Conservation (phyloP, 2,888 invertebrate genomes). For the Blastobasis lacticolella region DNA sequence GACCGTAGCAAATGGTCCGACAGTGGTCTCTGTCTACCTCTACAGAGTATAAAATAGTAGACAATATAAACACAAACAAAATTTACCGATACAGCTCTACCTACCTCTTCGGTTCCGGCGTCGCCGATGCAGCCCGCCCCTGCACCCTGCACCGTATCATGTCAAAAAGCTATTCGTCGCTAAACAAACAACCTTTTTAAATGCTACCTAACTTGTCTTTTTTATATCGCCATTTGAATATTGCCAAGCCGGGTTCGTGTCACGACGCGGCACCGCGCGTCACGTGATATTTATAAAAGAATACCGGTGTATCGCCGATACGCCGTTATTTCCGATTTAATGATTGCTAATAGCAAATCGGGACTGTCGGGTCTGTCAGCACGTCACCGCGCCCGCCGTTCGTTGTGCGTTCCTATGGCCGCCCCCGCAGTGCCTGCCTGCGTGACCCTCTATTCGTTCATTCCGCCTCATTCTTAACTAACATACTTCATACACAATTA, state of each 20-base stretch:
- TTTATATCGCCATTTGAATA: conserved; percentile 74
- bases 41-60: too few species aligned
- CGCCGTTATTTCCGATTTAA: conserved; percentile 73
- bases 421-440: neutral
- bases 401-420: conserved; percentile 42
- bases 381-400: conserved; percentile 52
- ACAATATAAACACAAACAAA: neutral
- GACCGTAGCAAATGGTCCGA: too few species aligned
- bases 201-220: conserved; percentile 74
- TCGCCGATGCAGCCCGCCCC: conserved; percentile 30
- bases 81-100: conserved; percentile 38
- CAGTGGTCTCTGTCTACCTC: too few species aligned
- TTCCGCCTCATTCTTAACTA: too few species aligned
- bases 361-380: conserved; percentile 37
- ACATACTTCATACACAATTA: too few species aligned
- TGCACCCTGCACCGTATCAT: conserved; percentile 46
- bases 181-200: conserved; percentile 73
- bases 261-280: conserved; percentile 66
- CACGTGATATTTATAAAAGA: conserved; percentile 75
- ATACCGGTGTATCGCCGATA: conserved; percentile 67
- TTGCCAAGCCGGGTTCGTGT: conserved; percentile 68
- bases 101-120: conserved; percentile 10
- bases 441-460: too few species aligned
- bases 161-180: conserved; percentile 69
- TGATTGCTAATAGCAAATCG: conserved; percentile 70